These are phyloP conservation scores for Cossypha polioptera DNA, from an alignment of 2,797 vertebrate species.

Conservation along the genomic window DNA sequence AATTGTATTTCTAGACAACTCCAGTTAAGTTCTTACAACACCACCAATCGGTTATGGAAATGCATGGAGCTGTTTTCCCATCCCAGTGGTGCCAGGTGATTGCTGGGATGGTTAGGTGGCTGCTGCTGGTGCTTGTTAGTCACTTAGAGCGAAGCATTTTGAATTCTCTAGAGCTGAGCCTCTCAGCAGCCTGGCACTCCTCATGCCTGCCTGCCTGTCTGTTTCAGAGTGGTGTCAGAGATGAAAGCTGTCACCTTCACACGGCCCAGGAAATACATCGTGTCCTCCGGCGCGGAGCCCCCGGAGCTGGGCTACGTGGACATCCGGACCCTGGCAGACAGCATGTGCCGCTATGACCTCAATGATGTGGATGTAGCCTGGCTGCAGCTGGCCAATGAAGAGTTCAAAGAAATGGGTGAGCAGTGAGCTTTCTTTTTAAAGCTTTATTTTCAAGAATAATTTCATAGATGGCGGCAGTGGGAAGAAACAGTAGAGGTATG, in stretches of 20 bases:
- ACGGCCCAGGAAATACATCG: conserved; percentile 90
- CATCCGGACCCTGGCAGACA: conserved; percentile 87
- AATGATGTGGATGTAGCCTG: conserved; percentile 89
- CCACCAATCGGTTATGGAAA: fast-evolving
- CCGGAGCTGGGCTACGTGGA: conserved; percentile 89
- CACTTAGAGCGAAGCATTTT: background rate
- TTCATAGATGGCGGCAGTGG: background rate
- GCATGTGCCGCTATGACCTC: conserved; percentile 91
- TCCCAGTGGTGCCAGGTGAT: background rate
- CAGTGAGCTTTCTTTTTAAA: background rate
- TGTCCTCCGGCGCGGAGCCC: conserved; percentile 83
- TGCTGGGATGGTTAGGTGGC: background rate
- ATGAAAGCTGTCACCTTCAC: conserved; percentile 86
- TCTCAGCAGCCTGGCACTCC: background rate
- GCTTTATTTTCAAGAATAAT: background rate
- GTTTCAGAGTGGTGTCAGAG: conserved; percentile 80
- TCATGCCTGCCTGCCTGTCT: background rate
- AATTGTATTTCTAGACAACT: background rate
- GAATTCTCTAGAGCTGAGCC: background rate
- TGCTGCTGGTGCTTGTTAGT: background rate
- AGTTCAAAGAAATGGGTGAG: conserved; percentile 94
- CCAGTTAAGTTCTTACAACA: background rate
- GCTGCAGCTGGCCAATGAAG: conserved; percentile 89
- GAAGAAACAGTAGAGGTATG: background rate
- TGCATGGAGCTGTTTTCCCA: background rate